Conservation (phyloP, 30 jellyfish, hydroid and myxozoan genomes). For the Aurelia coerulea region DNA sequence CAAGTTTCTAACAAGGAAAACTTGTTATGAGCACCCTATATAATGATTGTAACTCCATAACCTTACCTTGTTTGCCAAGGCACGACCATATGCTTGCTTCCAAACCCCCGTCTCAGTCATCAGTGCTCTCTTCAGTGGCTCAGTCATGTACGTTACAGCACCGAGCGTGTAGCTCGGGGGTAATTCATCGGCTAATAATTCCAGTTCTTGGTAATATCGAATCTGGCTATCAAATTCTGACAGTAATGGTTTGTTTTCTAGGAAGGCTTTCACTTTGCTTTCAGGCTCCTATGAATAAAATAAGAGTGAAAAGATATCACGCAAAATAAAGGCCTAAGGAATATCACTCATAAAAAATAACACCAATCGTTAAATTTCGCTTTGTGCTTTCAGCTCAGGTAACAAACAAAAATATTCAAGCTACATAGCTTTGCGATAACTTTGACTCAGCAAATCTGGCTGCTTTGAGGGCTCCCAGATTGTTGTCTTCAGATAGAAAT, state of each 20-base stretch:
- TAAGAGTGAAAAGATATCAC: too few relatives aligned
- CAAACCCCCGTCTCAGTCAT: slow-evolving; percentile 83
- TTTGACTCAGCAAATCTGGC: too few relatives aligned
- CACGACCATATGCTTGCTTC: slow-evolving; percentile 93
- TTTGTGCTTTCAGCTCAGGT: too few relatives aligned
- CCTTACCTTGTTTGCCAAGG: slow-evolving; percentile 75
- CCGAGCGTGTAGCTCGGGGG: slow-evolving; percentile 85
- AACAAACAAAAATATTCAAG: too few relatives aligned
- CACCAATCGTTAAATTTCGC: too few relatives aligned
- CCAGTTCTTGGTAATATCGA: slow-evolving; percentile 68
- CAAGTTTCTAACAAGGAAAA: too few relatives aligned
- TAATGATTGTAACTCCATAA: neutral
- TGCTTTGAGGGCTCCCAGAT: too few relatives aligned
- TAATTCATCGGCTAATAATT: slow-evolving; percentile 53
- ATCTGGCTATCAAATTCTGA: slow-evolving; percentile 76
- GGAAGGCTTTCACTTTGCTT: slow-evolving; percentile 62
- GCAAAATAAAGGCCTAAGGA: too few relatives aligned
- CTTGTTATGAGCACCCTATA: slow-evolving; percentile 21
- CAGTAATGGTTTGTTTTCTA: slow-evolving; percentile 69
- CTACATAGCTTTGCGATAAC: too few relatives aligned
- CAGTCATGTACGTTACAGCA: slow-evolving; percentile 77
- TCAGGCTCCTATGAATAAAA: slow-evolving; percentile 72
- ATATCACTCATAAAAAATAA: too few relatives aligned
- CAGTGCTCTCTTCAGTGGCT: slow-evolving; percentile 80
- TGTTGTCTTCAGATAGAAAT: too few relatives aligned